Base-by-base conservation (phyloP, 2,888 invertebrate species). In the Smittia sp. region DNA sequence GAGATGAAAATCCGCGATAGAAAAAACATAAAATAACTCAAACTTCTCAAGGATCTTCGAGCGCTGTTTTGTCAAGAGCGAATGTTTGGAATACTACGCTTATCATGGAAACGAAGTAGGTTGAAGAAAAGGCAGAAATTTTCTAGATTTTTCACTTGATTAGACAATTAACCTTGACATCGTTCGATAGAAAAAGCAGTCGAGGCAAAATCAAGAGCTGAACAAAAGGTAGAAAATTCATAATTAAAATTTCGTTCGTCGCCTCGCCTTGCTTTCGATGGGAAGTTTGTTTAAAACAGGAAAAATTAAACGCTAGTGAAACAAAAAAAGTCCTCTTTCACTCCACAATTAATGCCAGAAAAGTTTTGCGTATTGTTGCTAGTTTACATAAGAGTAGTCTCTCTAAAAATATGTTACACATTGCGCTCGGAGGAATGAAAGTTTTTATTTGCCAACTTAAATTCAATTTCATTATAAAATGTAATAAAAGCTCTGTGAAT, bases 91-190 rank as follows among this genome's bases (percentile, higher is more conserved):
- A 46, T 70, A 70, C 54, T 27, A 70, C 46, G 24, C 20, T 69
- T 69, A 69, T 52, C 41, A 69, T 69, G 24, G 46, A 52, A 69
- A 69, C n/a, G 38, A 25, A 70, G 54, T 70, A 46, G 52, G 27
- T 39, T 4, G 1, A 41, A 41, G 68, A 46, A 46, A 46, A 58
- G 18, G 22, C 11, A 38, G 22, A 54, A 70, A 54, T 54, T 54
- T 68, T 70, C 25, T 25, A 70, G 69, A 70, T 70, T 70, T 39
- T 32, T 70, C 2, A 15, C 41, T 41, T 68, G 41, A 68, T 68
- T 39, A 68, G 68, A n/a, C 41, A 41, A 68, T 68, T 54, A 70
- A 70, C 69, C 69, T 70, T 70, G 69, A 54, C 69, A 70, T 20
- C 69, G 52, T 54, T 70, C 13, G 22, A n/a, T 58, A 9, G 13